A percentile compares a stretch with the other conserved stretches of the same genome.
phyloP scores from a whole-genome alignment of 2,888 invertebrate genomes.

The Phasia obesa region DNA sequence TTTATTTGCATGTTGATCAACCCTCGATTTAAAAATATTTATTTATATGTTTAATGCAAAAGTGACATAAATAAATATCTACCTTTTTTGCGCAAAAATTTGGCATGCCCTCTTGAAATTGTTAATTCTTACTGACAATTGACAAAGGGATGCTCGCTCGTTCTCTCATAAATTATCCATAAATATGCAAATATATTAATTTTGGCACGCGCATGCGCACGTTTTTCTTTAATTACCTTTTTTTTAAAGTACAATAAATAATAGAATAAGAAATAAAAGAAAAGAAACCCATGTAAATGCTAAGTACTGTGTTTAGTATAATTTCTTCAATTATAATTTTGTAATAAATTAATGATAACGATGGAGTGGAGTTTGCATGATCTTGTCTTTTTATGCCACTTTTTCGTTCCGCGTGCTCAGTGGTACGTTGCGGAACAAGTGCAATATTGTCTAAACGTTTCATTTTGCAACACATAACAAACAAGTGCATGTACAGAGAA shows the following conservation, averaged over 20 bases:
- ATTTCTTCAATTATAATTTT: not conserved
- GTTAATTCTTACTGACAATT: slow-evolving; percentile 13
- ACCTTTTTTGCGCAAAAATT: not conserved
- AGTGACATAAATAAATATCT: not conserved
- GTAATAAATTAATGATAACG: slow-evolving; percentile 25
- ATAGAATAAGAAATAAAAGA: not conserved
- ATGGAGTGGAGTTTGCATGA: slow-evolving; percentile 16
- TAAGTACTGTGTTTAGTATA: not conserved
- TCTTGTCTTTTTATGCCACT: not conserved
- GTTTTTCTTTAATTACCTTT: slow-evolving; percentile 22
- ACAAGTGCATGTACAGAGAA: slow-evolving; percentile 12
- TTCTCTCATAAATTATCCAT: slow-evolving; percentile 23
- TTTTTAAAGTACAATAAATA: not conserved
- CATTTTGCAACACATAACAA: slow-evolving; percentile 14
- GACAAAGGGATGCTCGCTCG: slow-evolving; percentile 41
- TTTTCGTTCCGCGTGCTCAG: slow-evolving; percentile 25
- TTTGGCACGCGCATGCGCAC: slow-evolving; percentile 56
- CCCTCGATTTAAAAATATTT: too few species aligned
- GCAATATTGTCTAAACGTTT: slow-evolving; percentile 32
- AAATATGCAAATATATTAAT: slow-evolving; percentile 58
- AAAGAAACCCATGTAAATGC: slow-evolving; percentile 7
- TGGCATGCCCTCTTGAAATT: slow-evolving; percentile 42
- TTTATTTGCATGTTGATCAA: too few species aligned
- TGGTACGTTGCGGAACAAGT: slow-evolving; percentile 45
- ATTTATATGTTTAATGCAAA: not conserved